These are phyloP conservation scores for Idaea biselata DNA, from an alignment of 2,888 invertebrate species.

Conservation along the genomic window DNA sequence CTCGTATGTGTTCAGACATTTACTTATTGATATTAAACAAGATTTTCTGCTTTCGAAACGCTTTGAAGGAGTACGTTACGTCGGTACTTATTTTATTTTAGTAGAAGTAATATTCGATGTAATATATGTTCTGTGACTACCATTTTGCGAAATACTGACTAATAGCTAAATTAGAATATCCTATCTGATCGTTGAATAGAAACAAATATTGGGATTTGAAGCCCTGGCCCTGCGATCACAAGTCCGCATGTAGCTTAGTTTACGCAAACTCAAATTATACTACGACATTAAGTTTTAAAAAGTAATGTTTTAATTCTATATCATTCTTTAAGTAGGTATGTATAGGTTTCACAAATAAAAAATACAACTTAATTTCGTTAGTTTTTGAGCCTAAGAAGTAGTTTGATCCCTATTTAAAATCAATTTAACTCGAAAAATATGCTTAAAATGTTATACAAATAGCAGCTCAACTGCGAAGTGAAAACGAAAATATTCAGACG, in stretches of 20 bases:
- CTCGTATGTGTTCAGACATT: conserved; percentile 31
- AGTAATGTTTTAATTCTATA: no score
- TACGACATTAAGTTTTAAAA: no score
- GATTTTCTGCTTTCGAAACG: conserved; percentile 11
- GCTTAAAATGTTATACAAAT: neutral
- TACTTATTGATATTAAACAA: conserved; percentile 33
- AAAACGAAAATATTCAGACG: neutral
- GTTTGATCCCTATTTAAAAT: no score
- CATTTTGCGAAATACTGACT: neutral
- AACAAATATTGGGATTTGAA: no score
- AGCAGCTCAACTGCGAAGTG: neutral
- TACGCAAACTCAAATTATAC: no score
- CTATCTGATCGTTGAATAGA: no score
- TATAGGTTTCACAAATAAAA: no score
- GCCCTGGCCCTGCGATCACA: no score
- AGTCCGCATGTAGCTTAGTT: no score
- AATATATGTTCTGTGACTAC: neutral
- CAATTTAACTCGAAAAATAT: neutral
- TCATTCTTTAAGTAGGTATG: no score
- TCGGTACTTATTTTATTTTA: neutral
- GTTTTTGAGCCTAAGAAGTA: no score
- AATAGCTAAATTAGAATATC: neutral
- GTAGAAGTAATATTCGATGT: neutral
- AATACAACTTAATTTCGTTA: no score
- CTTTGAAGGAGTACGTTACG: neutral